A percentile compares a stretch with the other conserved stretches of the same genome.
phyloP scores from a whole-genome alignment of 1,140 invertebrate species.

The Heliothis virescens region DNA sequence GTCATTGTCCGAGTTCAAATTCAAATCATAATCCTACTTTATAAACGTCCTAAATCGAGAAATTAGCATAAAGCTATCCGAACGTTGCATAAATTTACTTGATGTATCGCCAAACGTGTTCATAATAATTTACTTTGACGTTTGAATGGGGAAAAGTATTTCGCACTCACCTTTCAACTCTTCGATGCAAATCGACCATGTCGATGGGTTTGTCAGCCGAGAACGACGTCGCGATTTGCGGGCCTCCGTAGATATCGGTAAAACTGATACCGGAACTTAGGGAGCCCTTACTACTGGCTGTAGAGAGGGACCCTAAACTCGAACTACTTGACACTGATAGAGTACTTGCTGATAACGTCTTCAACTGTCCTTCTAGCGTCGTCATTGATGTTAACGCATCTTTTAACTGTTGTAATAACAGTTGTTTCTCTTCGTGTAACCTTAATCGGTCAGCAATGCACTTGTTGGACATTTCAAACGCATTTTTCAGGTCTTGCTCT shows the following conservation, averaged over 20 bases:
- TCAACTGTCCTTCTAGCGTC: slow-evolving; percentile 95
- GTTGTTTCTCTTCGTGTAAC: slow-evolving; percentile 96
- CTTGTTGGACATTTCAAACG: slow-evolving; percentile 96
- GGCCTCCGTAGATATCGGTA: slow-evolving; percentile 98
- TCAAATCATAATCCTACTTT: slow-evolving; percentile 21
- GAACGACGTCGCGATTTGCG: slow-evolving; percentile 88
- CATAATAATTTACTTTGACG: slow-evolving; percentile 39
- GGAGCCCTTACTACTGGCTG: slow-evolving; percentile 95
- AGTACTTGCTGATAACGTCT: slow-evolving; percentile 96
- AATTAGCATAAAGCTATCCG: slow-evolving; percentile 32
- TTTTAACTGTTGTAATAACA: slow-evolving; percentile 94
- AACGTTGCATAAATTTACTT: slow-evolving; percentile 29
- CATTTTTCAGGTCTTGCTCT: slow-evolving; percentile 96
- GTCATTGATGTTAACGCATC: slow-evolving; percentile 96
- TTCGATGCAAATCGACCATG: slow-evolving; percentile 94
- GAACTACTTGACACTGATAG: slow-evolving; percentile 97
- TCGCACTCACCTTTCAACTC: slow-evolving; percentile 88
- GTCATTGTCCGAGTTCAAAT: slow-evolving; percentile 18
- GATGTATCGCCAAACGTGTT: slow-evolving; percentile 42
- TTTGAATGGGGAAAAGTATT: slow-evolving; percentile 35
- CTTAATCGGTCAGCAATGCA: slow-evolving; percentile 96
- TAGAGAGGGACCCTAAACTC: slow-evolving; percentile 96
- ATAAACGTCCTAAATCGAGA: slow-evolving; percentile 39
- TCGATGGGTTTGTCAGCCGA: slow-evolving; percentile 91
- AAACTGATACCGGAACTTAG: slow-evolving; percentile 96